Percentiles rank a stretch among this genome's conserved stretches.
Conservation (phyloP, 2,888 invertebrate genomes). For the Bedellia somnulentella region DNA sequence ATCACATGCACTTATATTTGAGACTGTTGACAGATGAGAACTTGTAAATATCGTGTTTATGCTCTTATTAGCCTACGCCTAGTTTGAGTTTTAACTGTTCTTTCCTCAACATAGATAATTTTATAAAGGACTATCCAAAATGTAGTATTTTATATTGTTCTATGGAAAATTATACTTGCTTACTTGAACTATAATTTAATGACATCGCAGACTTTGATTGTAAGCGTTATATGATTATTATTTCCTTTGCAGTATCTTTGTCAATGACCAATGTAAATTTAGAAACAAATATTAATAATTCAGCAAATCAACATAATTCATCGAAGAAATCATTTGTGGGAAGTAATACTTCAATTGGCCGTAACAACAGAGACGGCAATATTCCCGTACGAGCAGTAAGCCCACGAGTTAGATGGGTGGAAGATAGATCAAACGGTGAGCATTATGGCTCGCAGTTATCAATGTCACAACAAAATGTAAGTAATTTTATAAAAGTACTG, state of each 20-base stretch:
- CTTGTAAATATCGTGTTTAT: no score
- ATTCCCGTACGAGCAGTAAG: conserved; percentile 57
- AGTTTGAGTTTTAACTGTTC: no score
- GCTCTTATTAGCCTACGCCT: no score
- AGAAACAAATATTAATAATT: conserved; percentile 50
- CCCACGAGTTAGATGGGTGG: conserved; percentile 52
- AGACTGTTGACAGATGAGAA: no score
- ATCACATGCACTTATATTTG: conserved; percentile 10
- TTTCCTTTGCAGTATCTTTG: conserved; percentile 70
- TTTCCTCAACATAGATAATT: no score
- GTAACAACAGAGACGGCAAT: conserved; percentile 42
- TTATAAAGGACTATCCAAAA: no score
- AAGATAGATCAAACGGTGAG: conserved; percentile 32
- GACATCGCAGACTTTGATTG: no score
- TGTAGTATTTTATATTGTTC: no score
- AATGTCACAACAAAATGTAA: conserved; percentile 50
- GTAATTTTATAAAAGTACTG: conserved; percentile 11
- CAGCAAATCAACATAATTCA: conserved; percentile 43
- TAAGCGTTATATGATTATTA: no score
- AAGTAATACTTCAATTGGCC: conserved; percentile 53
- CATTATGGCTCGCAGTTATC: conserved; percentile 39
- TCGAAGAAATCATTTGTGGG: conserved; percentile 54
- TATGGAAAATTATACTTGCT: no score
- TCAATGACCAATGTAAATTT: conserved; percentile 67
- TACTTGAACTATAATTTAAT: no score